Evolutionary conservation across 2,888 invertebrate genomes (phyloP).

Genomic region (Gandaritis pyraliata): DNA sequence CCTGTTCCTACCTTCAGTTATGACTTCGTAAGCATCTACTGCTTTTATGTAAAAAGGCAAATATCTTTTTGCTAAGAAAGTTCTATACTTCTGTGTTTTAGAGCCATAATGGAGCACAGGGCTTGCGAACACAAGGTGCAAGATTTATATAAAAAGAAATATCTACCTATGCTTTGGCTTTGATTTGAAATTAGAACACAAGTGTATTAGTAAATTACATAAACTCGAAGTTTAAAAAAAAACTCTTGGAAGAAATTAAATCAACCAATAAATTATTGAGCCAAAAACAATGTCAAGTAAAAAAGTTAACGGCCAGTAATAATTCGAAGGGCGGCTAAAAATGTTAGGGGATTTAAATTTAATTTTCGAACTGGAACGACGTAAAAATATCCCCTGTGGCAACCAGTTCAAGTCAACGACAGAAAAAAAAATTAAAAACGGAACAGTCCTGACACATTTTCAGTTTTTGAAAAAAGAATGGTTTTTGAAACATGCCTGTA

Average conservation of each 20-base stretch:
- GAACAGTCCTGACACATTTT: neutral
- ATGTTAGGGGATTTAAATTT: conserved; percentile 82
- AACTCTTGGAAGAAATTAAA: too few relatives aligned
- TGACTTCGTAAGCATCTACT: conserved; percentile 62
- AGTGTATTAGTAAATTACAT: too few relatives aligned
- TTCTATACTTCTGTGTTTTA: conserved; percentile 16
- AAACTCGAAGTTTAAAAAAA: too few relatives aligned
- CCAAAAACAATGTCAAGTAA: conserved; percentile 61
- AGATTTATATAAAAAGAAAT: too few relatives aligned
- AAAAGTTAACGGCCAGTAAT: conserved; percentile 69
- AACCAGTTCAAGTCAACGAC: conserved; percentile 65
- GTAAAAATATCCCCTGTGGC: conserved; percentile 76
- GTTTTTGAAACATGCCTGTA: too few relatives aligned
- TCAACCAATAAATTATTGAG: conserved; percentile 45
- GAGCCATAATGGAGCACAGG: too few relatives aligned
- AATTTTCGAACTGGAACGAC: conserved; percentile 80
- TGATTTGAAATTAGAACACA: too few relatives aligned
- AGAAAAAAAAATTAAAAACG: conserved; percentile 38
- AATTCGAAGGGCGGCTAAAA: conserved; percentile 79
- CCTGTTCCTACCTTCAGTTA: conserved; percentile 68
- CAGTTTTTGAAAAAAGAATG: too few relatives aligned
- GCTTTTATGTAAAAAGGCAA: conserved; percentile 56
- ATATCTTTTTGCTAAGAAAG: conserved; percentile 37
- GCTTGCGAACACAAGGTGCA: too few relatives aligned
- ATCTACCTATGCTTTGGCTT: too few relatives aligned